Evolutionary conservation across 2,888 invertebrate genomes (phyloP), one percentile per base, ranked within the genome.

Genomic region (Cloeon dipterum): DNA sequence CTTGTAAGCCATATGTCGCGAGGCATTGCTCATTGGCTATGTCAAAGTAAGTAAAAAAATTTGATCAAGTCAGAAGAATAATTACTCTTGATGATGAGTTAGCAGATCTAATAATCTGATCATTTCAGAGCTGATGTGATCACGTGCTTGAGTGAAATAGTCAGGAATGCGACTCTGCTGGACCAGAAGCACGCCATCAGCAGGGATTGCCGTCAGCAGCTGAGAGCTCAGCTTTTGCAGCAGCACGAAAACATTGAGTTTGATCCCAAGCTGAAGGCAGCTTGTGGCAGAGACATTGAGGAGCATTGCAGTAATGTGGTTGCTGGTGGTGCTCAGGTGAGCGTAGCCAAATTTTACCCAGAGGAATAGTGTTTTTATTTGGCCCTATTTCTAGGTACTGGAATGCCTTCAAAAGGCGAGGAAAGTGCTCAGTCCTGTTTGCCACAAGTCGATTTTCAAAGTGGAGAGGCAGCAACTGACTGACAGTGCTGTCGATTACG

Each of bases 201-300:
- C 3, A 82, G 78, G 53, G 79, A 81, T 17, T 98, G 94, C 52
- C 68, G 88, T 21, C 83, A 85, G 50, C 91, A 96, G 54, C 61
- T 96, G 14, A 71, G 77, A 50, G 77, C 83, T 35, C 91, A 96
- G 52, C 63, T 94, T 19, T 77, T 91, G 48, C 88, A 91, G 51
- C 79, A 89, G 55, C 71, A 85, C 44, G 93, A 94, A 59, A 85
- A 70, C 50, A 77, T 86, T 43, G 71, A 76, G 42, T 68, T 83
- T 42, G 86, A 93, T 59, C 82, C 83, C 1, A 70, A 72, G 46
- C 58, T 98, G 38, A 83, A 78, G 50, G 69, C 71, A 43, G 73
- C 77, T 4, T 98, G 96, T 54, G 66, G 68, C 38, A 54, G 56
- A 21, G 94, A 96, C 52, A 75, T 94, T 18, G 62, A 65, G 42